A percentile compares a stretch with the other conserved stretches of the same genome.
phyloP scores from a whole-genome alignment of 1,140 invertebrate species.

The Pararge aegeria region DNA sequence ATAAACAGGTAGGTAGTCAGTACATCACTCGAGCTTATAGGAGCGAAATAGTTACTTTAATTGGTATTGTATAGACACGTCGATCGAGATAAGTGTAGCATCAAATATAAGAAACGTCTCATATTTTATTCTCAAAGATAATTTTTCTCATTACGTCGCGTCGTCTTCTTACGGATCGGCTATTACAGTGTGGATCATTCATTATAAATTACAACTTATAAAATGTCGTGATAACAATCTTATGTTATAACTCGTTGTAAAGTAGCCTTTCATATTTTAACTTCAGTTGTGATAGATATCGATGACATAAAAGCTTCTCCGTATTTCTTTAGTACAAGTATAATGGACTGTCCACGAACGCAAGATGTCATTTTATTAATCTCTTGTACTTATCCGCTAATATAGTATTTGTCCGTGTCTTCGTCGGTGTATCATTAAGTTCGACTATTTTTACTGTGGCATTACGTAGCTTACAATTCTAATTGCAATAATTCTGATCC shows the following conservation, averaged over 20 bases:
- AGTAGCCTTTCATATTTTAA: neutral
- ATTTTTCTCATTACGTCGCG: constrained; percentile 24
- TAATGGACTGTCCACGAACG: neutral
- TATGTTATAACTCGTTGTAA: constrained; percentile 11
- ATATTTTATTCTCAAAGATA: constrained; percentile 21
- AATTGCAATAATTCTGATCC: too few species aligned
- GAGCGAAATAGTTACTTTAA: constrained; percentile 20
- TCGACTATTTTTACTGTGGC: too few species aligned
- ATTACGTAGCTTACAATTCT: too few species aligned
- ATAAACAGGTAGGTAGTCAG: neutral
- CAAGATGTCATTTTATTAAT: neutral
- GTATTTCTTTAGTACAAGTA: neutral
- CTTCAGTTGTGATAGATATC: neutral
- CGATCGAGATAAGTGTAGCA: constrained; percentile 16
- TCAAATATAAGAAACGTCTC: constrained; percentile 11
- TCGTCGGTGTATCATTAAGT: too few species aligned
- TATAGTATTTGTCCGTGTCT: too few species aligned
- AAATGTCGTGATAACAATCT: constrained; percentile 13
- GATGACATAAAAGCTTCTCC: neutral
- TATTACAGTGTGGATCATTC: constrained; percentile 16
- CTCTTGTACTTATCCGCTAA: too few species aligned
- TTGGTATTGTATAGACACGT: constrained; percentile 13
- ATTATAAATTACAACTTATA: constrained; percentile 19
- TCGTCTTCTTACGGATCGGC: constrained; percentile 15
- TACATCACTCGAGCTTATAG: constrained; percentile 8